Base-by-base conservation (phyloP, 2,888 invertebrate species). In the Machimus rusticus region DNA sequence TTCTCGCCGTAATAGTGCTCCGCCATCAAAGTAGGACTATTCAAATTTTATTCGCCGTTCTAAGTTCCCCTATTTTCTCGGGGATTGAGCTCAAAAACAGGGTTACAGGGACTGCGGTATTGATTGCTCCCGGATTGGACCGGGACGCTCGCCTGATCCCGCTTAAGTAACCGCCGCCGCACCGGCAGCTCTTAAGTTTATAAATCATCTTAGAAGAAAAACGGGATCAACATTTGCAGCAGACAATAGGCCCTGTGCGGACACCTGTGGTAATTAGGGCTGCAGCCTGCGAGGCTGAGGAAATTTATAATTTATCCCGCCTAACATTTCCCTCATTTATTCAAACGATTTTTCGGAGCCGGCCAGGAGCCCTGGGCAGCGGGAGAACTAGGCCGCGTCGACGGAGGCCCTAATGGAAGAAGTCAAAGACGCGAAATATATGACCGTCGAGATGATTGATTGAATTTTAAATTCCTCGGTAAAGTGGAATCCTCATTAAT, bases 361-460 rank as follows among this genome's bases (percentile, higher is more conserved):
- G 6, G 2, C 28, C 14, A 12, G 1, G 28, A 28, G 23, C 14
- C 16, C 43, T 43, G 4, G 4, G 66, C 66, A 1, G 2, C 23
- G 1, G 9, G 39, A 39, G 19, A n/a, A 19, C 39, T 77, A 37
- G 19, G 19, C 77, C 23, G 16, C 77, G n/a, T 19, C 39, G 1
- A 12, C 9, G n/a, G 19, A n/a, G 5, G 43, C 19, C 39, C 43
- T 78, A 78, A 78, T 78, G 78, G 78, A 78, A 78, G 46, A 78
- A 78, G 39, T 43, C 78, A 43, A 43, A 78, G 37, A 14, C 39
- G 43, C 39, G 78, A 78, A 78, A 78, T 78, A 78, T 78, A 43
- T 78, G 79, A 79, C 31, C 55, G 79, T 31, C 23, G 51, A 23
- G 79, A 79, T 79, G 79, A 79, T 79, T 79, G 79, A 79, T 79